Percentiles rank a stretch among this genome's conserved stretches.
phyloP scores from a whole-genome alignment of 2,888 invertebrate genomes.

The Chelonus formosanus region DNA sequence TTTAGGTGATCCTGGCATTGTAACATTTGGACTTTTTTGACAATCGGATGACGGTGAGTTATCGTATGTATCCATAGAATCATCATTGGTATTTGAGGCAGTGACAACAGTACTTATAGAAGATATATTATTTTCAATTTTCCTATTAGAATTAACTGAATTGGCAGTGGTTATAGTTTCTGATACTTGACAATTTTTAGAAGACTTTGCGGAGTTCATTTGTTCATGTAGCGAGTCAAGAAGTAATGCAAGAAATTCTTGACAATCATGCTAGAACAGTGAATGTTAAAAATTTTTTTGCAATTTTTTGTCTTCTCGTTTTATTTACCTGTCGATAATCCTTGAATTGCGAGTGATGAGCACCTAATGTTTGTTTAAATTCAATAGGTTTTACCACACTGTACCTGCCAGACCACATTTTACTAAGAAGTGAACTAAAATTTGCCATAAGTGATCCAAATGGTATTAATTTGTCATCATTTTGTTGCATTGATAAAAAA shows the following conservation, averaged over 20 bases:
- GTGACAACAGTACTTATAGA: constrained; percentile 49
- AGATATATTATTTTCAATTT: constrained; percentile 43
- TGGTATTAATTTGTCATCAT: constrained; percentile 56
- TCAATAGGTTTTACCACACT: constrained; percentile 68
- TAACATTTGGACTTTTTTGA: constrained; percentile 59
- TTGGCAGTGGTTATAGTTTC: constrained; percentile 55
- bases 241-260: constrained; percentile 72
- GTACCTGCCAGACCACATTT: constrained; percentile 70
- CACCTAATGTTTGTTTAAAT: constrained; percentile 70
- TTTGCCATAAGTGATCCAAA: constrained; percentile 66
- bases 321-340: constrained; percentile 70
- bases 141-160: constrained; percentile 51
- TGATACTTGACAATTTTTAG: constrained; percentile 54
- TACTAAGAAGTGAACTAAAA: constrained; percentile 67
- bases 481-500: constrained; percentile 64
- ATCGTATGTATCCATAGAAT: constrained; percentile 55
- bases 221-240: constrained; percentile 73
- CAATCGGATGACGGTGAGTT: constrained; percentile 55
- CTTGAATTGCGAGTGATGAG: constrained; percentile 71
- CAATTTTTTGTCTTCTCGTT: neutral
- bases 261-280: constrained; percentile 71
- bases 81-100: constrained; percentile 49
- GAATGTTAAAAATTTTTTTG: constrained; percentile 18
- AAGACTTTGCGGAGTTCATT: constrained; percentile 64
- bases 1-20: constrained; percentile 61